Percentiles rank a stretch among this genome's conserved stretches.
phyloP scores from a whole-genome alignment of 2,797 vertebrate species.

The Gymnoscopelus microlampas region DNA sequence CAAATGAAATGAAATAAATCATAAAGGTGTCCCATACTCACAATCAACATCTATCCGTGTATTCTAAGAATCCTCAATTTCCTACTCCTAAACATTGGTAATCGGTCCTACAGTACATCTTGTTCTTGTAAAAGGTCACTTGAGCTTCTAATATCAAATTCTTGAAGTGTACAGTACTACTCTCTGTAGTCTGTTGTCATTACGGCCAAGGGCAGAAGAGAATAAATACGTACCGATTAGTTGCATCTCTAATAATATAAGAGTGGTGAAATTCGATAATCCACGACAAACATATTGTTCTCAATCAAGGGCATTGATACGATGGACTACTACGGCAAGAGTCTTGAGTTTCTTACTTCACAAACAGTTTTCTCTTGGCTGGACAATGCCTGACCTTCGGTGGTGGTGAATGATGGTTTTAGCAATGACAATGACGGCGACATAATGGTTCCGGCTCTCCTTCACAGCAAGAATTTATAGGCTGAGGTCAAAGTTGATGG shows the following conservation, averaged over 20 bases:
- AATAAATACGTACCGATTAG: too few species aligned
- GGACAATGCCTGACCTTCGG: too few species aligned
- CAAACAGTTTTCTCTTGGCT: too few species aligned
- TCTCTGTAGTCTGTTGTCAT: neutral
- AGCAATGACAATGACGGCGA: neutral
- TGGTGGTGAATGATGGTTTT: too few species aligned
- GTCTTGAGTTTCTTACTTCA: too few species aligned
- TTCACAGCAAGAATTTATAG: neutral
- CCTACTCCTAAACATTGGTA: neutral
- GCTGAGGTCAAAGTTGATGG: constrained; percentile 3
- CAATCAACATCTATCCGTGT: constrained; percentile 18
- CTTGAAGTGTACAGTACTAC: neutral
- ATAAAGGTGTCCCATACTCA: constrained; percentile 23
- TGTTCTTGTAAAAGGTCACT: constrained; percentile 6
- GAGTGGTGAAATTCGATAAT: too few species aligned
- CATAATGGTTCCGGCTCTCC: neutral
- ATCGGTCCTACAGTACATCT: neutral
- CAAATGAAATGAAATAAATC: constrained; percentile 30
- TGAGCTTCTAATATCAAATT: constrained; percentile 2
- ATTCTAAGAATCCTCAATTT: constrained; percentile 14
- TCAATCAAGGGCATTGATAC: too few species aligned
- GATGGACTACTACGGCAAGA: too few species aligned
- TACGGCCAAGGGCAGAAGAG: neutral
- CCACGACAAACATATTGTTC: too few species aligned
- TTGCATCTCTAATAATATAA: too few species aligned